phyloP scores from a whole-genome alignment of 2,113 vertebrate genomes.

The Atherinomorus stipes region DNA sequence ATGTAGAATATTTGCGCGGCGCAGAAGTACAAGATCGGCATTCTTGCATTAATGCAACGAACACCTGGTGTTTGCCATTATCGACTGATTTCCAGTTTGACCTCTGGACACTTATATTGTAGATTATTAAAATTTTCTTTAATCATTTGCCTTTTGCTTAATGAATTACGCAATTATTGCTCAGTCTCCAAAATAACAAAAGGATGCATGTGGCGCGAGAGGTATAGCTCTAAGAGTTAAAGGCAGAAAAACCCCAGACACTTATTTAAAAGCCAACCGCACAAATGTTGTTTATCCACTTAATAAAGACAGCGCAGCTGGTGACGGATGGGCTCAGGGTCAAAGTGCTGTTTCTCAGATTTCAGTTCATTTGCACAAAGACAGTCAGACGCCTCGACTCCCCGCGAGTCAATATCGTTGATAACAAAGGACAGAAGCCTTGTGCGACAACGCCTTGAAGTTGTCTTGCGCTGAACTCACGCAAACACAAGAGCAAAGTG shows the following conservation, averaged over 20 bases:
- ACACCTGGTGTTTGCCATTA: background rate
- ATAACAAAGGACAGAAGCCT: slow-evolving; percentile 91
- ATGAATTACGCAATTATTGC: background rate
- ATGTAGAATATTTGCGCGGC: background rate
- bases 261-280: slow-evolving; percentile 44
- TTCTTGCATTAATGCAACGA: slow-evolving; percentile 4
- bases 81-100: background rate
- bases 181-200: background rate
- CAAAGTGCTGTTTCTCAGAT: slow-evolving; percentile 93
- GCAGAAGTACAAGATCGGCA: background rate
- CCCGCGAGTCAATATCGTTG: slow-evolving; percentile 95
- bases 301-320: slow-evolving; percentile 55
- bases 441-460: slow-evolving; percentile 84
- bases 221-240: too few relatives aligned
- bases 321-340: slow-evolving; percentile 86
- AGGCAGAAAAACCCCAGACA: background rate
- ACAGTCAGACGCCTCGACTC: slow-evolving; percentile 94
- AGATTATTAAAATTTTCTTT: background rate
- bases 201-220: too few relatives aligned
- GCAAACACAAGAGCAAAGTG: slow-evolving; percentile 43
- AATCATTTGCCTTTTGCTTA: background rate
- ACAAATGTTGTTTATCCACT: slow-evolving; percentile 58
- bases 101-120: background rate
- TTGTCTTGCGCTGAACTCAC: slow-evolving; percentile 68
- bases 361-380: slow-evolving; percentile 96